phyloP scores from a whole-genome alignment of 2,113 vertebrate genomes.

The Hystrix cristata region DNA sequence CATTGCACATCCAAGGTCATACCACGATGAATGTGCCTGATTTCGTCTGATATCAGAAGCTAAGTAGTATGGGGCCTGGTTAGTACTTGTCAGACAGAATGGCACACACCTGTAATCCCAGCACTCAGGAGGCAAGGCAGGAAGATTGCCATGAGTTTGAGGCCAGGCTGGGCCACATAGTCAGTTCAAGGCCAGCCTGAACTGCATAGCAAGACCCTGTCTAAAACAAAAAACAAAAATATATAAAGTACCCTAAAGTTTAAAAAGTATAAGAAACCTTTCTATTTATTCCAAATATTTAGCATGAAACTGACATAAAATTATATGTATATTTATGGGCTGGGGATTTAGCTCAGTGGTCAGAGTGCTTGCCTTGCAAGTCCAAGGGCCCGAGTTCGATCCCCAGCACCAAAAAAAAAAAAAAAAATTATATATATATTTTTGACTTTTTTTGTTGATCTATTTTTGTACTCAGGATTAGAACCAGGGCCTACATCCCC shows the following conservation, averaged over 20 bases:
- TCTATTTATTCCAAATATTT: not conserved
- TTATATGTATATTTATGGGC: not conserved
- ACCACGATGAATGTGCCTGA: not conserved
- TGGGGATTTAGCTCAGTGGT: not conserved
- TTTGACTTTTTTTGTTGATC: not conserved
- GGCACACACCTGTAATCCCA: not conserved
- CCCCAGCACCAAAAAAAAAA: not conserved
- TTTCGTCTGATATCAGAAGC: not conserved
- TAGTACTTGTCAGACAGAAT: not conserved
- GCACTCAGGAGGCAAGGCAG: not conserved
- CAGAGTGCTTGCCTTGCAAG: not conserved
- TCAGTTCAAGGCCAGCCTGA: not conserved
- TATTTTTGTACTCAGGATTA: not conserved
- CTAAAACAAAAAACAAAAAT: not conserved
- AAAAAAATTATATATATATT: not conserved
- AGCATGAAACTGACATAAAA: not conserved
- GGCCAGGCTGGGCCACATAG: not conserved
- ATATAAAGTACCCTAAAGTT: not conserved
- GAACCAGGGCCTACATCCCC: not conserved
- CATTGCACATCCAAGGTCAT: not conserved
- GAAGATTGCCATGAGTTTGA: not conserved
- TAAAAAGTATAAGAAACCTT: constrained; percentile 25
- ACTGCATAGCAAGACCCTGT: not conserved
- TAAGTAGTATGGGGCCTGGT: not conserved
- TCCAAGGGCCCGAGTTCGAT: not conserved